Evolutionary conservation across 2,113 vertebrate genomes (phyloP), one percentile per base, ranked within the genome.

Genomic region (Alces alces): DNA sequence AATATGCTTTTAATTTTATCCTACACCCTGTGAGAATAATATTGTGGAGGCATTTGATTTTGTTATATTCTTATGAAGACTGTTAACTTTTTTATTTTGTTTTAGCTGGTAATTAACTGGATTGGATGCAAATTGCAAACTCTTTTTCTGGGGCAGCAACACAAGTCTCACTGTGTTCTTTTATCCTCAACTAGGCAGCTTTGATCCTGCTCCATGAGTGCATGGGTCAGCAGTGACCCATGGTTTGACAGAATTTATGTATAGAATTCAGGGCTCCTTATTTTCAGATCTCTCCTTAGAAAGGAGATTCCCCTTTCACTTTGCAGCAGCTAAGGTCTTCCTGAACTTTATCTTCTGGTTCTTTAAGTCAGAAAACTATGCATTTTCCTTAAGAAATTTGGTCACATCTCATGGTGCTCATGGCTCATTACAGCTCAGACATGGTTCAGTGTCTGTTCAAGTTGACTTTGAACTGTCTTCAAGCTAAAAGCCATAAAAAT

Each of bases 321-420:
- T 82, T 73, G 21, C 36, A 80, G n/a, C 21, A 93, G 14, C 91
- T 36, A 27, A 85, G 14, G 9, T 30, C 86, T 94, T 39, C 52
- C 79, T 66, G 83, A 85, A 39, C 14, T 95, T 70, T 91, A 25
- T 97, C 88, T 80, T 89, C 47, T 96, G 70, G 39, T 73, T 88
- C 5, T 88, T 86, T 8, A 88, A 89, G 17, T 27, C 27, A 70
- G 66, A 47, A 90, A 79, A 45, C 64, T 39, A 1, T 27, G 50
- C 23, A 23, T 43, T 96, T 96, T 87, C 70, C 76, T 2, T 54
- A 39, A 47, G 54, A 64, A 25, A 5, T 28, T 73, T 80, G 55
- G 58, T 54, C 28, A 93, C 3, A 5, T 5, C 19, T 13, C 43
- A 50, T 8, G 15, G 15, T 50, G 17, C 50, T 85, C 11, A 3